A percentile compares a stretch with the other conserved stretches of the same genome.
Conservation (phyloP, 2,888 invertebrate genomes). For the Helicoverpa assulta region DNA sequence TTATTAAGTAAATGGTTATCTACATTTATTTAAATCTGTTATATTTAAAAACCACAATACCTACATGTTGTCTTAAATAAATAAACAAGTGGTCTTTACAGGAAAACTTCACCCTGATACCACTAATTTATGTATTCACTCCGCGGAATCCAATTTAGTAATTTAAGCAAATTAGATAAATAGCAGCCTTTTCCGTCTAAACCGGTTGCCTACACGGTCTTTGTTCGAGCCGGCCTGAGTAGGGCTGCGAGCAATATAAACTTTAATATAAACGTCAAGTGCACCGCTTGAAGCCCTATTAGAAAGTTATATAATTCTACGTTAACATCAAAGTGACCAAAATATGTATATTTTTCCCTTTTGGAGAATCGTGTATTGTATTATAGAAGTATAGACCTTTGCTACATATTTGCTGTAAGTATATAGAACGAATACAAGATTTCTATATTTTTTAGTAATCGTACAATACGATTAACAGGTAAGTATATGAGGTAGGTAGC, state of each 20-base stretch:
- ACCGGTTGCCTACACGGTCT: slow-evolving; percentile 13
- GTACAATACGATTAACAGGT: no score
- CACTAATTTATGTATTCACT: slow-evolving; percentile 41
- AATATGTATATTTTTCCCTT: slow-evolving; percentile 10
- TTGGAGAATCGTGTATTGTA: slow-evolving; percentile 4
- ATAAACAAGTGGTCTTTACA: slow-evolving; percentile 16
- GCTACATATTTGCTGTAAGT: neutral
- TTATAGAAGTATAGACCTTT: slow-evolving; percentile 13
- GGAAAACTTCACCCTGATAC: slow-evolving; percentile 9
- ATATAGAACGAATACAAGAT: neutral
- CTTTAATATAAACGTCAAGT: slow-evolving; percentile 47
- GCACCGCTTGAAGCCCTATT: slow-evolving; percentile 33
- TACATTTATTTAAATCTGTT: no score
- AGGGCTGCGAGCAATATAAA: slow-evolving; percentile 14
- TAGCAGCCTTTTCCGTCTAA: slow-evolving; percentile 18
- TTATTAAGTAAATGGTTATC: neutral
- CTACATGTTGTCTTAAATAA: neutral
- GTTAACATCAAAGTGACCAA: slow-evolving; percentile 50
- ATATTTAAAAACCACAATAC: no score
- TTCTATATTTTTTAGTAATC: neutral
- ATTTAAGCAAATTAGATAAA: slow-evolving; percentile 40
- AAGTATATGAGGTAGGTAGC: no score
- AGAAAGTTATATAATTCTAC: slow-evolving; percentile 28
- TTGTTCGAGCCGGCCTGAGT: slow-evolving; percentile 18
- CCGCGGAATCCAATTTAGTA: slow-evolving; percentile 39